Base-by-base conservation (phyloP, 1,140 invertebrate genomes). In the Calephelis virginiensis region DNA sequence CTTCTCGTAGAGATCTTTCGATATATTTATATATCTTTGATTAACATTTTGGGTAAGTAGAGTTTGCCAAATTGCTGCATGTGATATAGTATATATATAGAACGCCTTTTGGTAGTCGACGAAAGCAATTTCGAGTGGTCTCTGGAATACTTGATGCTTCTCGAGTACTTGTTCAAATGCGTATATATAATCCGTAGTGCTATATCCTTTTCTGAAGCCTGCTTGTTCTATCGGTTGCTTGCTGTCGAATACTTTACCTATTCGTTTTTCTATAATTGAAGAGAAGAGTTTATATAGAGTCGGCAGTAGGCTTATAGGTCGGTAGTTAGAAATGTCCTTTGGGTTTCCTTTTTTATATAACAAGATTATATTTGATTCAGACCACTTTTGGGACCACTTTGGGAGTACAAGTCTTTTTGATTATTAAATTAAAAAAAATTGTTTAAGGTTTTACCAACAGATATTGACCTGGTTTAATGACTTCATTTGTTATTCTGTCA, bases 101-200 rank as follows among this genome's bases (percentile, higher is more conserved):
- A n/a, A n/a, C n/a, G n/a, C n/a, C n/a, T n/a, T n/a, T 67, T 62
- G 56, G n/a, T 61, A 67, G 17, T 48, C 48, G 62, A n/a, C n/a
- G n/a, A n/a, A n/a, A n/a, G n/a, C n/a, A n/a, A n/a, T n/a, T n/a
- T n/a, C n/a, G 61, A 67, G 61, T 28, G 66, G 66, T 62, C 48
- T 62, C 38, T 53, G 45, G 8, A 61, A 62, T 45, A 62, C 60
- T 67, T 67, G 66, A 59, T 50, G 62, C 46, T 67, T 67, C 59
- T 67, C 66, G 14, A 67, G 61, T 7, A 67, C 9, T 43, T 61
- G 59, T 46, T 68, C 48, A 11, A 68, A 37, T 37, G 66, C 48
- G 61, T 56, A 43, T 17, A 63, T 68, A 47, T 68, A 49, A 13
- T 68, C 48, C 8, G 61, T 47, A 60, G 66, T 67, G 9, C 43